Percentiles rank a stretch among this genome's conserved stretches.
Evolutionary conservation across 2,113 vertebrate genomes (phyloP).

Genomic region (Pyxicephalus adspersus): DNA sequence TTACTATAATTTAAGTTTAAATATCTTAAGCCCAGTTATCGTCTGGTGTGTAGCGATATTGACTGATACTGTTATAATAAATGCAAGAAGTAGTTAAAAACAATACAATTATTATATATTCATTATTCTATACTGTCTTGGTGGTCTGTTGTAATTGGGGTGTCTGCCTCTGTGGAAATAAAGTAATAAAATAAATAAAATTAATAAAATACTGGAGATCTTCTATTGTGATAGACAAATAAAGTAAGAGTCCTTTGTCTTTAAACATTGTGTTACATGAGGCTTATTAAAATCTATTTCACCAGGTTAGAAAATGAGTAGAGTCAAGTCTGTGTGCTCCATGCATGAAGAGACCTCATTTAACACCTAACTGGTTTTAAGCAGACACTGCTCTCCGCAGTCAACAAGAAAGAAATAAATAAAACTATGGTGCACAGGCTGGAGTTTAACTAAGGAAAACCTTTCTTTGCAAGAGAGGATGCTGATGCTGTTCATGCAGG

Average conservation of each 20-base stretch:
- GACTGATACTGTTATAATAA: no score
- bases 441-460: neutral
- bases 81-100: no score
- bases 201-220: slow-evolving; percentile 26
- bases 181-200: no score
- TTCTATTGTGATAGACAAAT: slow-evolving; percentile 37
- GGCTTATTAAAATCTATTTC: slow-evolving; percentile 62
- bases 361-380: slow-evolving; percentile 13
- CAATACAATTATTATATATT: no score
- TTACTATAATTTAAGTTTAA: no score
- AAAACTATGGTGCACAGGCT: neutral
- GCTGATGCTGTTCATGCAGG: neutral
- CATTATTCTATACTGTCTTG: no score
- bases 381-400: slow-evolving; percentile 46
- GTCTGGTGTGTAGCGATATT: no score
- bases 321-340: slow-evolving; percentile 41
- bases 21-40: no score
- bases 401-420: slow-evolving; percentile 32
- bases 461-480: slow-evolving; percentile 26
- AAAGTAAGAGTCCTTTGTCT: slow-evolving; percentile 52
- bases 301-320: slow-evolving; percentile 61
- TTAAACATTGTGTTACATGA: slow-evolving; percentile 8
- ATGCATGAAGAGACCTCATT: neutral
- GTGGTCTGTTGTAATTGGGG: no score
- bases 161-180: no score